Base-by-base conservation (phyloP, 2,888 invertebrate genomes). In the Hirudinaria manillensis region DNA sequence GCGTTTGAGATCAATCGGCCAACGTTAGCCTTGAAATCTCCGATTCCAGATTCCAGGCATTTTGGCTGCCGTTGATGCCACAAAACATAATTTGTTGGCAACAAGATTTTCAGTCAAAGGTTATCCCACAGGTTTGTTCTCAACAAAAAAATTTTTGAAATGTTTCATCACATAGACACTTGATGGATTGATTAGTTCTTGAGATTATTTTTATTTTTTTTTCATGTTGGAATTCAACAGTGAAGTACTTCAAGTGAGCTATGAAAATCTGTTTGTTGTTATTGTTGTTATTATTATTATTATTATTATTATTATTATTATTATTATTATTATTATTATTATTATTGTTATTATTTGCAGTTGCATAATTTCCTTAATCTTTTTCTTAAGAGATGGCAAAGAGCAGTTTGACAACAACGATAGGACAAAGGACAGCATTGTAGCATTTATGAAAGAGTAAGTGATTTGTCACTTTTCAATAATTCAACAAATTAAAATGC, bases 51-150 rank as follows among this genome's bases (percentile, higher is more conserved):
- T 61, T 27, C 61, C 61, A 10, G 93, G 93, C 0, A 86, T 91
- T 78, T 83, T 94, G 76, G 93, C 91, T 0, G 94, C 93, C 0
- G 89, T 94, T 1, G 94, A 94, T 86, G 92, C 92, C 0, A 93
- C 93, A 0, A 90, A 91, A 82, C 90, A 93, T 79, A 87, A 88
- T 0, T 86, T 88, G 0, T 83, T 93, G 45, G 91, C 89, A 0
- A 88, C 90, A 0, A 88, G 89, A 72, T 93, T 89, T 83, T 82
- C 82, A 75, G 79, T 86, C 3, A 82, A 84, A 76, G 85, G 86
- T 24, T 85, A 83, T 79, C 85, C 86, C 6, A 83, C 84, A 76
- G 81, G 78, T 78, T 21, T 34, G 71, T 51, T 36, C 34, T 27
- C 32, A n/a, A 19, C 19, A 16, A 61, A 24, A 16, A 61, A 24